A percentile compares a stretch with the other conserved stretches of the same genome.
Conservation (phyloP, 2,797 vertebrate species). For the Carcharodon carcharias region DNA sequence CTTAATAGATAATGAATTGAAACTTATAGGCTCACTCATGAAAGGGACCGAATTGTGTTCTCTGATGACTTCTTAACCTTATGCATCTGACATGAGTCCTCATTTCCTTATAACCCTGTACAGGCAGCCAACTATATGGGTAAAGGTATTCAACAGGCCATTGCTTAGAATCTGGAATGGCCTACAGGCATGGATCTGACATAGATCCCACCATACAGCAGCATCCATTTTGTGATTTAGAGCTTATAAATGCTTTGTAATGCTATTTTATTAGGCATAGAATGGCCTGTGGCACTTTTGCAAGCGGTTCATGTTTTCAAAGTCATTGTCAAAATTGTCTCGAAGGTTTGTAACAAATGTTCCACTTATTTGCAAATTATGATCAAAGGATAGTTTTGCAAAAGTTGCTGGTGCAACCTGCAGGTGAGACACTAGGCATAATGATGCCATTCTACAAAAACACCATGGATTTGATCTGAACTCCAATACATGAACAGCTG, state of each 20-base stretch:
- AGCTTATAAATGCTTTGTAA: background rate
- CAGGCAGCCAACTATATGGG: background rate
- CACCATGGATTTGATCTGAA: background rate
- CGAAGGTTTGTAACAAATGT: background rate
- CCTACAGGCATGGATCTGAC: background rate
- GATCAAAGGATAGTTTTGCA: background rate
- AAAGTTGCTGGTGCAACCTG: background rate
- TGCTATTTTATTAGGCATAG: background rate
- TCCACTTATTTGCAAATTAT: too few species aligned
- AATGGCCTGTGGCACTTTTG: background rate
- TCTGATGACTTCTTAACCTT: background rate
- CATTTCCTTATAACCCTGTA: background rate
- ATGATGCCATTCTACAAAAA: background rate
- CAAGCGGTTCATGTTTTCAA: background rate
- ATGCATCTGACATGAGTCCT: background rate
- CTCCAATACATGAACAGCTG: background rate
- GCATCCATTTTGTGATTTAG: background rate
- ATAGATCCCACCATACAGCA: background rate
- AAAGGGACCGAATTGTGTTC: background rate
- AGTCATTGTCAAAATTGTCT: background rate
- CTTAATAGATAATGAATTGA: background rate
- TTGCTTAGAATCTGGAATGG: background rate
- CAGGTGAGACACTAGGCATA: background rate
- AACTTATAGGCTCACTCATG: background rate
- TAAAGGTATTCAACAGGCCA: background rate